These are phyloP conservation scores for Drosophila grimshawi DNA, from an alignment of 1,140 invertebrate genomes.

Conservation along the genomic window DNA sequence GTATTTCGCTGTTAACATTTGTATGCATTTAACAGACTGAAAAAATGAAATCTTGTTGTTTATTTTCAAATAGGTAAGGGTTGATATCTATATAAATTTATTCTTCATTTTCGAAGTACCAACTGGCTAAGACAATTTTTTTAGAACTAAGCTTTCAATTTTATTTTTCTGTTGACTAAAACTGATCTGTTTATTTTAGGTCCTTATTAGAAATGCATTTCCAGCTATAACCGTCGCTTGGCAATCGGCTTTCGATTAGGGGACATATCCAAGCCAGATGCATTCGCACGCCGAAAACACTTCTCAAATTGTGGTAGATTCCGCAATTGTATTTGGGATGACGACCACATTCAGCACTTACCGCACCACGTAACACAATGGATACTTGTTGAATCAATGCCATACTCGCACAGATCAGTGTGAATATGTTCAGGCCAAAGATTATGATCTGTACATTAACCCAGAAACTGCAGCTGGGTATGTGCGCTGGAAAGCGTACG, in stretches of 20 bases:
- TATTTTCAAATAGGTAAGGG: too few relatives aligned
- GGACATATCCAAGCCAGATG: conserved; percentile 86
- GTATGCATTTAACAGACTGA: too few relatives aligned
- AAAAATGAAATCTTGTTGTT: too few relatives aligned
- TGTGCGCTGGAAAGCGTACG: neutral
- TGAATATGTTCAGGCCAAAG: conserved; percentile 88
- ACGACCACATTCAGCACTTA: conserved; percentile 17
- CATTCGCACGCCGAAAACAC: conserved; percentile 91
- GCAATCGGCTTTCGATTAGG: neutral
- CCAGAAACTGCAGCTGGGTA: conserved; percentile 86
- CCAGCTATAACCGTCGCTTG: conserved; percentile 2
- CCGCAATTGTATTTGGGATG: conserved; percentile 87
- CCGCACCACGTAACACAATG: conserved; percentile 75
- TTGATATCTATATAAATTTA: too few relatives aligned
- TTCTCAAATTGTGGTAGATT: conserved; percentile 88
- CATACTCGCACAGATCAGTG: conserved; percentile 84
- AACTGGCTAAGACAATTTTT: too few relatives aligned
- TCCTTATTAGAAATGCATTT: neutral
- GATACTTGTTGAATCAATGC: conserved; percentile 89
- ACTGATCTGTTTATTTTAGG: neutral
- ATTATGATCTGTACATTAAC: conserved; percentile 87
- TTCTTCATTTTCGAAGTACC: too few relatives aligned
- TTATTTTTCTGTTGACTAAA: too few relatives aligned
- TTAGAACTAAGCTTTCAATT: too few relatives aligned
- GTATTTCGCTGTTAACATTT: neutral